A percentile compares a stretch with the other conserved stretches of the same genome.
phyloP scores from a whole-genome alignment of 2,888 invertebrate species.

The Cephus pulcher region DNA sequence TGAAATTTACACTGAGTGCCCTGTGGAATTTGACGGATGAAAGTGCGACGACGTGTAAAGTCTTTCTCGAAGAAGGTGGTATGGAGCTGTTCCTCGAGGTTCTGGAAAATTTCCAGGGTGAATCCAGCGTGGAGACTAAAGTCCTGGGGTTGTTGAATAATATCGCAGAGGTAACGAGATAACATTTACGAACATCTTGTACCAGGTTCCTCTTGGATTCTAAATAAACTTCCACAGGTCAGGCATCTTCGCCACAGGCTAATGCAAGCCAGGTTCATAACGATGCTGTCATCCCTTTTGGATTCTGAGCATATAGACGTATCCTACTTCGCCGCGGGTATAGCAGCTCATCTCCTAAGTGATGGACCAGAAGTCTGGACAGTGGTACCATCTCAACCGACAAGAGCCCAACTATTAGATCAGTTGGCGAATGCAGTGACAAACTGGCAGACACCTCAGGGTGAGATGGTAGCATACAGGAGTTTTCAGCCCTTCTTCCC shows the following conservation, averaged over 20 bases:
- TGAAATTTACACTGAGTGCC: conserved; percentile 82
- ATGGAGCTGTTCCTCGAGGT: conserved; percentile 76
- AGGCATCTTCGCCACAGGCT: conserved; percentile 68
- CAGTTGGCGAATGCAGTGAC: conserved; percentile 70
- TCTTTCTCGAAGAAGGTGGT: conserved; percentile 77
- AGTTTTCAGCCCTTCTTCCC: conserved; percentile 81
- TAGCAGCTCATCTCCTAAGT: conserved; percentile 76
- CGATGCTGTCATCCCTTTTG: conserved; percentile 67
- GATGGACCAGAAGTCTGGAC: conserved; percentile 71
- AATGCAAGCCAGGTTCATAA: conserved; percentile 70
- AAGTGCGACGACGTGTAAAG: conserved; percentile 77
- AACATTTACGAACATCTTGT: background rate
- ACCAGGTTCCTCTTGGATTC: background rate
- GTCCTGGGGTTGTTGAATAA: conserved; percentile 80
- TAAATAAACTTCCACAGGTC: conserved; percentile 62
- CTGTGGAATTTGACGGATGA: conserved; percentile 85
- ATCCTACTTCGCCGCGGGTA: conserved; percentile 80
- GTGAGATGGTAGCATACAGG: conserved; percentile 81
- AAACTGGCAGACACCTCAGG: conserved; percentile 76
- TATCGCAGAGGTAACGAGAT: conserved; percentile 75
- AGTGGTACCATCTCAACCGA: conserved; percentile 40
- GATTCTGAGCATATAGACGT: conserved; percentile 76
- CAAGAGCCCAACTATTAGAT: conserved; percentile 49
- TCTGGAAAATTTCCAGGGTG: conserved; percentile 72
- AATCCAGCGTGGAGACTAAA: conserved; percentile 80